Base-by-base conservation (phyloP, 2,888 invertebrate genomes). In the Onchidella celtica region DNA sequence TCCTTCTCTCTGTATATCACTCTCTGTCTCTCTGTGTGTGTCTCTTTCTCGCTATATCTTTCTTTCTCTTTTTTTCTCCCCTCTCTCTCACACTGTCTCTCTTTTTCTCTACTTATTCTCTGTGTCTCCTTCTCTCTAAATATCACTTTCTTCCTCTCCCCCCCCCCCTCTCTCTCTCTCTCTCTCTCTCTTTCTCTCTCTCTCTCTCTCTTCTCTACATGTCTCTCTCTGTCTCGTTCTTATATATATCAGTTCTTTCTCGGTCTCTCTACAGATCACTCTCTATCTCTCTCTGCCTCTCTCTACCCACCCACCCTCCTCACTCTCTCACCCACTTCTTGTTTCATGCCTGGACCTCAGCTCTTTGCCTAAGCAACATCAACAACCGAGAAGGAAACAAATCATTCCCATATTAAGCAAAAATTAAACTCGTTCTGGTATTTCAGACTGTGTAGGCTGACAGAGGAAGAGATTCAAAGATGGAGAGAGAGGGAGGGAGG, bases 401-500 rank as follows among this genome's bases (percentile, higher is more conserved):
- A n/a, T n/a, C n/a, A n/a, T n/a, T n/a, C n/a, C n/a, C n/a, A n/a
- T n/a, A n/a, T n/a, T n/a, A n/a, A n/a, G n/a, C n/a, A n/a, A n/a
- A n/a, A n/a, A n/a, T n/a, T n/a, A n/a, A n/a, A n/a, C n/a, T n/a
- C n/a, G n/a, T n/a, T n/a, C n/a, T n/a, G n/a, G n/a, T n/a, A n/a
- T n/a, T n/a, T n/a, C n/a, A n/a, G n/a, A n/a, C n/a, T n/a, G n/a
- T n/a, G n/a, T n/a, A n/a, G n/a, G 59, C n/a, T 11, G 24, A 27
- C 2, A 40, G 40, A 40, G n/a, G 24, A 27, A 40, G 47, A 40
- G 24, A 40, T 40, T 47, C 1, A 40, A n/a, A 70, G 24, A 40
- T 40, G 47, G 3, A 40, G 70, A 40, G 40, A 40, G 70, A 70
- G 40, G 29, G 70, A 70, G 47, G 24, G 40, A 40, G 27, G 24